Conservation (phyloP, 2,797 vertebrate species). For the Florisuga fusca region DNA sequence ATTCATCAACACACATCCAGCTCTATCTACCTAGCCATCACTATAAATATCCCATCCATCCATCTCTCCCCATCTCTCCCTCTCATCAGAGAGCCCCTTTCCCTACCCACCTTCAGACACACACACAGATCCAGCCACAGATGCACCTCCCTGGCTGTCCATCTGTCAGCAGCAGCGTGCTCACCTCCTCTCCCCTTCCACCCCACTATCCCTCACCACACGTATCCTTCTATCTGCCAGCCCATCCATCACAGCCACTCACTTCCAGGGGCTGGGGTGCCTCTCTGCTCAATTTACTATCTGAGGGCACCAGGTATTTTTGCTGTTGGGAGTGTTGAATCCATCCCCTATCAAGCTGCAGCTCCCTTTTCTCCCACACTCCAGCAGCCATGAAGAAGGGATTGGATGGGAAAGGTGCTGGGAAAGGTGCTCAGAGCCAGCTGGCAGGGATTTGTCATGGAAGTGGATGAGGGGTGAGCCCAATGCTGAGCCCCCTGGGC, state of each 20-base stretch:
- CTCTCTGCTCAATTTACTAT: not conserved
- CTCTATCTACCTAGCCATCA: constrained; percentile 65
- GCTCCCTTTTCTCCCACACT: not conserved
- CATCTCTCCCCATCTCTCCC: constrained; percentile 55
- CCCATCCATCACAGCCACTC: constrained; percentile 19
- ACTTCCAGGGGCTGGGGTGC: not conserved
- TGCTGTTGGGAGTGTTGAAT: not conserved
- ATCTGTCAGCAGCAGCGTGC: constrained; percentile 10
- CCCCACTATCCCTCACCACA: not conserved
- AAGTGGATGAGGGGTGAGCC: not conserved
- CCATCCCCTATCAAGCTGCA: accelerated
- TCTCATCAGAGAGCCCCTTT: constrained; percentile 54
- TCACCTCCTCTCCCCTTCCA: not conserved
- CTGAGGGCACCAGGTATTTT: not conserved
- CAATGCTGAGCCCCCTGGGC: accelerated
- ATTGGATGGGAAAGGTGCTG: accelerated
- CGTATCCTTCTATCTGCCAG: not conserved
- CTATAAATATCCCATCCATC: constrained; percentile 74
- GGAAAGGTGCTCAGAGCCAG: not conserved
- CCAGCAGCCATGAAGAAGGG: accelerated
- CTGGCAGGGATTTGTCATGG: accelerated
- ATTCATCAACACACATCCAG: constrained; percentile 67
- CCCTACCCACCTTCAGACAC: not conserved
- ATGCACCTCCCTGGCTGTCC: not conserved
- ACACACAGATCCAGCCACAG: not conserved